Base-by-base conservation (phyloP, 2,888 invertebrate species). In the Acronicta alni region DNA sequence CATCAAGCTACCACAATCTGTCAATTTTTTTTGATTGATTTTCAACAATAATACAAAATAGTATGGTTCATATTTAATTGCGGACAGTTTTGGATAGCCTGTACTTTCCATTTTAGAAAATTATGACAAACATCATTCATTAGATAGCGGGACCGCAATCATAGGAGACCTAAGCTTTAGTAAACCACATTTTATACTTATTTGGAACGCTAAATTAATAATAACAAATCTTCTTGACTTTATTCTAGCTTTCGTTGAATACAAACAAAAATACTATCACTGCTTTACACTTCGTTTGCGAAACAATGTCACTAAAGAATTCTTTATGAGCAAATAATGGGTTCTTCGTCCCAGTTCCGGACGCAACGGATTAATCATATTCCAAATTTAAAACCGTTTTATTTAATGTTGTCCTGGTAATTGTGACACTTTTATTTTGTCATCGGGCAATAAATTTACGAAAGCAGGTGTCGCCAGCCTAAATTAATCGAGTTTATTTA, bases 401-500 rank as follows among this genome's bases (percentile, higher is more conserved):
- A 42, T 44, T 69, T 52, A 61, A 55, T 55, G 45, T 14, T 41
- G 41, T 12, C 47, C 39, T 54, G 47, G 47, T 55, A 54, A 30
- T 66, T 43, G 26, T 42, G 48, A 52, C 61, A 48, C 26, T 56
- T 66, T 55, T 56, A 68, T 72, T 42, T 47, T 54, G 45, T 67
- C 52, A 67, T 61, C 61, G 49, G 56, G 46, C 61, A 49, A 72
- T 69, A 53, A 44, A 41, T 54, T 46, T 14, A 49, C 30, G 1
- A 53, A 32, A 72, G 52, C 72, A 69, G 72, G 67, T 69, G 68
- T 51, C 53, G 39, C 43, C 35, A 72, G 41, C 39, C n/a, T 49
- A 35, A 15, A 20, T 38, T 44, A 3, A 46, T 65, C 32, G 17
- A 39, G 8, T 16, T 47, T 48, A 42, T 55, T 39, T 47, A 43